Evolutionary conservation across 2,113 vertebrate genomes (phyloP).

Genomic region (Mesoclemmys tuberculata): DNA sequence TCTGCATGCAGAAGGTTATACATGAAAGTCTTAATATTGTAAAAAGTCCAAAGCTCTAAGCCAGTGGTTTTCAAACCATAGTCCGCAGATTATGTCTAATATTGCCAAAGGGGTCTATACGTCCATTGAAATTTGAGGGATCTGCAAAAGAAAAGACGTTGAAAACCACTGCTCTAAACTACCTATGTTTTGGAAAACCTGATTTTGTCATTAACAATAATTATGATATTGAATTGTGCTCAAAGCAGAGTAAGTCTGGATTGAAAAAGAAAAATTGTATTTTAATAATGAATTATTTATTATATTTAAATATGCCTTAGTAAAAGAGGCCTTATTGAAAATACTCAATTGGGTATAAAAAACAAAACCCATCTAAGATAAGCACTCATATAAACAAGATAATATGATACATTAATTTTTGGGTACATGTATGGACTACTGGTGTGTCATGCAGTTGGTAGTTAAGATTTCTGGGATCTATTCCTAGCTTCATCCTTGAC

Average conservation of each 20-base stretch:
- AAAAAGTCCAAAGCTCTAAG: neutral
- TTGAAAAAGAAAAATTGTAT: neutral
- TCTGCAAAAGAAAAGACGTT: neutral
- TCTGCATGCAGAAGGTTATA: neutral
- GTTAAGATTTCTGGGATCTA: neutral
- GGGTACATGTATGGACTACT: neutral
- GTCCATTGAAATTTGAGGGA: neutral
- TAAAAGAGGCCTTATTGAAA: neutral
- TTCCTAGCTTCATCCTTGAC: neutral
- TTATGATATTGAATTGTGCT: constrained; percentile 12
- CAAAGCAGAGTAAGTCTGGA: neutral
- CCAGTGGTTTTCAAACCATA: neutral
- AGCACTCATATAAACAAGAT: neutral
- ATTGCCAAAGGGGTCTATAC: neutral
- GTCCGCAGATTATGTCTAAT: neutral
- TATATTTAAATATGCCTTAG: neutral
- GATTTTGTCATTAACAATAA: constrained; percentile 26
- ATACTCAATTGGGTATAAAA: neutral
- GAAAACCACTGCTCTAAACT: neutral
- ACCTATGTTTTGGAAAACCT: constrained; percentile 8
- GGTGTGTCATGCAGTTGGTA: neutral
- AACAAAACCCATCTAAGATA: neutral
- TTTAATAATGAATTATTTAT: neutral
- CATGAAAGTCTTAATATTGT: constrained; percentile 28
- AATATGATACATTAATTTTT: neutral